Conservation (phyloP, 2,797 vertebrate species). For the Sebastes kiyomatsui region DNA sequence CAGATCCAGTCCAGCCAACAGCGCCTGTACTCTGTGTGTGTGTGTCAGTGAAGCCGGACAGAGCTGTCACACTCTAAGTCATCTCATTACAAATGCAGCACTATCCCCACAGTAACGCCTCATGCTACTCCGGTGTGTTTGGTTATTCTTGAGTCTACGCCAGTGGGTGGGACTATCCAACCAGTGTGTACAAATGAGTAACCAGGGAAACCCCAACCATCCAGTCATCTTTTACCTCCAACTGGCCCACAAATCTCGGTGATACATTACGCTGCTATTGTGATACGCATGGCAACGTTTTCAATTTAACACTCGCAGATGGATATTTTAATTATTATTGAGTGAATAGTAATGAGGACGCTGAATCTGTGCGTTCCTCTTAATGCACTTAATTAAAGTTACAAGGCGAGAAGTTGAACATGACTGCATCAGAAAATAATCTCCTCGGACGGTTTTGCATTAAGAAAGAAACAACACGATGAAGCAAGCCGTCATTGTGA, state of each 20-base stretch:
- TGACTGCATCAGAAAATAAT: conserved; percentile 43
- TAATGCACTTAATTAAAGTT: conserved; percentile 72
- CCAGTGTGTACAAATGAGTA: conserved; percentile 28
- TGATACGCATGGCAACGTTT: conserved; percentile 70
- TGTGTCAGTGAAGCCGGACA: conserved; percentile 40
- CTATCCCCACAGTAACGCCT: conserved; percentile 27
- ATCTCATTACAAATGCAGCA: conserved; percentile 60
- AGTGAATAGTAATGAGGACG: conserved; percentile 70
- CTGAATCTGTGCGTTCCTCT: conserved; percentile 55
- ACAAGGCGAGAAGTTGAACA: conserved; percentile 53
- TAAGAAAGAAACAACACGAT: conserved; percentile 23
- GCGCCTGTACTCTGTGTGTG: conserved; percentile 8
- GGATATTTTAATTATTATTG: conserved; percentile 81
- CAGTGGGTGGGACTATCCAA: conserved; percentile 23
- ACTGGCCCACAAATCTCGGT: conserved; percentile 28
- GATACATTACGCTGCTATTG: conserved; percentile 44
- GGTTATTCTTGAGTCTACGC: conserved; percentile 23
- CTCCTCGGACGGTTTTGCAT: conserved; percentile 20
- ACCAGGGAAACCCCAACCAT: conserved; percentile 10
- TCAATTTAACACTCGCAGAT: conserved; percentile 75
- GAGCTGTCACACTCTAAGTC: conserved; percentile 46
- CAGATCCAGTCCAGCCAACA: conserved; percentile 63
- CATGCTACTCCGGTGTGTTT: conserved; percentile 22
- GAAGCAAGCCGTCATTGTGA: conserved; percentile 17
- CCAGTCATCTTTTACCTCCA: conserved; percentile 26